A percentile compares a stretch with the other conserved stretches of the same genome.
Evolutionary conservation across 2,113 vertebrate species (phyloP).

Genomic region (Scomber colias): DNA sequence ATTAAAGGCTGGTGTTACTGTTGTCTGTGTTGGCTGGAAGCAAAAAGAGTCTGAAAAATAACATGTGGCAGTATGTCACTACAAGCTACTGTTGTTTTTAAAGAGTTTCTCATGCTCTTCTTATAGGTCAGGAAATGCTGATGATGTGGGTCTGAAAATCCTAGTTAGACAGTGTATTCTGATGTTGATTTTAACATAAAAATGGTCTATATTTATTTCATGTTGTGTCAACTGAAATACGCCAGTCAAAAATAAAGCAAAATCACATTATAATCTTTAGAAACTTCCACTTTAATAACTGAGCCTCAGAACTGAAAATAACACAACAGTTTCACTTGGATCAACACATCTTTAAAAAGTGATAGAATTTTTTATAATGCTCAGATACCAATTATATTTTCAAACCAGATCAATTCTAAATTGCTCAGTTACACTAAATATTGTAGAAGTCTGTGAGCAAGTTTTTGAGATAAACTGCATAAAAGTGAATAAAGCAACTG

Average conservation of each 20-base stretch:
- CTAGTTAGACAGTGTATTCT: background rate
- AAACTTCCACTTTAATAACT: constrained; percentile 17
- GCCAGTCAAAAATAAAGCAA: background rate
- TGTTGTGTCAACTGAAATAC: background rate
- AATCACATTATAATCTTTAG: background rate
- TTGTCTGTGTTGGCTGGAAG: constrained; percentile 23
- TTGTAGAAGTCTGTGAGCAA: background rate
- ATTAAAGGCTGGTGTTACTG: background rate
- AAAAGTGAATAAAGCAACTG: background rate
- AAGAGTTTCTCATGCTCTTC: constrained; percentile 15
- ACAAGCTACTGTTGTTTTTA: constrained; percentile 2
- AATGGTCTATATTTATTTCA: background rate
- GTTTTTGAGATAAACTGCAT: background rate
- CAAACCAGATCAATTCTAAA: background rate
- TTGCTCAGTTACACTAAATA: background rate
- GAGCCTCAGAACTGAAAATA: constrained; percentile 21
- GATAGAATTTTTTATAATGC: too few relatives aligned
- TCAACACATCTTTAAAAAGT: constrained; percentile 4
- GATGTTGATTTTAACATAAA: constrained; percentile 11
- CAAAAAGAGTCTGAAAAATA: constrained; percentile 14
- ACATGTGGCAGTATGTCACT: background rate
- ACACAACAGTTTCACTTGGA: background rate
- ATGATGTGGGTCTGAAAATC: background rate
- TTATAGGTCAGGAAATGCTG: constrained; percentile 32
- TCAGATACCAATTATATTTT: background rate